Conservation (phyloP, 2,888 invertebrate species). For the Scaptomyza parva region DNA sequence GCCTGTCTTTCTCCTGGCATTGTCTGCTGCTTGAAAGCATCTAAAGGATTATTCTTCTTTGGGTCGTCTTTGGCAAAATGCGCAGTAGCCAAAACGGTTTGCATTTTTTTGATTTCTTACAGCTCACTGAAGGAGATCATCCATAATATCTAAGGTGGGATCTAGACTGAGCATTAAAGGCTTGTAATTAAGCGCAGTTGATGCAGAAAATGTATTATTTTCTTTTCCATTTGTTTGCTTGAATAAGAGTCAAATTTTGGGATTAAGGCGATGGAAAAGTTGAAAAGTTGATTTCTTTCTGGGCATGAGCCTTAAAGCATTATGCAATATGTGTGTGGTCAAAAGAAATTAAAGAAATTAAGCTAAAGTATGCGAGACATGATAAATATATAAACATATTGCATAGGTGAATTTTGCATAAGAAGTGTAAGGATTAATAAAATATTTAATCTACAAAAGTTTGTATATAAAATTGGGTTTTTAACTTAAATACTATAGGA, state of each 20-base stretch:
- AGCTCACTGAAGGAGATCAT: slow-evolving; percentile 52
- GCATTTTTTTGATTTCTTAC: slow-evolving; percentile 75
- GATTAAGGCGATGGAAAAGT: slow-evolving; percentile 21
- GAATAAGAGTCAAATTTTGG: slow-evolving; percentile 40
- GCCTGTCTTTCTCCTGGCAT: slow-evolving; percentile 21
- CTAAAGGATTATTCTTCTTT: slow-evolving; percentile 65
- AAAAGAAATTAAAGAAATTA: neutral
- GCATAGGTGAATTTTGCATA: too few relatives aligned
- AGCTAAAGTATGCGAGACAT: neutral
- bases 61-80: slow-evolving; percentile 52
- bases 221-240: slow-evolving; percentile 1
- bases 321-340: slow-evolving; percentile 72
- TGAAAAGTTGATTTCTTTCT: slow-evolving; percentile 42
- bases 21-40: slow-evolving; percentile 53
- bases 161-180: slow-evolving; percentile 46
- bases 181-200: slow-evolving; percentile 60
- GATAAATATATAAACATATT: neutral
- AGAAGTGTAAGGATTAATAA: too few relatives aligned
- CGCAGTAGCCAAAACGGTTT: slow-evolving; percentile 67
- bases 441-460: too few relatives aligned
- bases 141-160: slow-evolving; percentile 14
- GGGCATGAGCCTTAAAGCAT: slow-evolving; percentile 17
- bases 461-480: too few relatives aligned
- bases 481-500: too few relatives aligned
- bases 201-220: slow-evolving; percentile 59